Evolutionary conservation across 2,888 invertebrate species (phyloP).

Genomic region (Acanthococcus lagerstroemiae): DNA sequence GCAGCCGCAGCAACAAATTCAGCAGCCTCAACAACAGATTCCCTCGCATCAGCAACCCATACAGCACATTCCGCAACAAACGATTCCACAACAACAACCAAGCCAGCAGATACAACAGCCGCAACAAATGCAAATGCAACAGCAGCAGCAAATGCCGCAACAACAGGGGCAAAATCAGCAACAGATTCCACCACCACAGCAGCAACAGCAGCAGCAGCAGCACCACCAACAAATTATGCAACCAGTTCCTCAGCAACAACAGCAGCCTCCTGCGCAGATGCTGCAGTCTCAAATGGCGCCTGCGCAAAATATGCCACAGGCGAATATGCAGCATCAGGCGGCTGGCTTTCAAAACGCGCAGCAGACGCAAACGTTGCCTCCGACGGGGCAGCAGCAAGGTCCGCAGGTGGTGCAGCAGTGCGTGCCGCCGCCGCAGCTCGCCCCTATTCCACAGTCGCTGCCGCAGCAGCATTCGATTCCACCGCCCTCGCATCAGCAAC

Average conservation of each 20-base stretch:
- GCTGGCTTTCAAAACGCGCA: background rate
- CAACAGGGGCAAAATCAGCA: slow-evolving; percentile 33
- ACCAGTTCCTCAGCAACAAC: slow-evolving; percentile 46
- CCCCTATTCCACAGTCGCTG: slow-evolving; percentile 45
- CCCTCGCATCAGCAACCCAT: slow-evolving; percentile 42
- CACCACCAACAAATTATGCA: slow-evolving; percentile 43
- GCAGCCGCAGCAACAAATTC: slow-evolving; percentile 35
- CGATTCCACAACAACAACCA: slow-evolving; percentile 28
- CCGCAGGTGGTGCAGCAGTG: background rate
- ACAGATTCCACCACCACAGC: slow-evolving; percentile 33
- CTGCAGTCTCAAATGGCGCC: slow-evolving; percentile 35
- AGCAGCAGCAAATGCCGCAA: slow-evolving; percentile 28
- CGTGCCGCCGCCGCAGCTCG: slow-evolving; percentile 39
- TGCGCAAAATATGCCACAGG: slow-evolving; percentile 26
- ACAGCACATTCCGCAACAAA: slow-evolving; percentile 46
- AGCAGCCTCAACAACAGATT: slow-evolving; percentile 34
- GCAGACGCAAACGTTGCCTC: background rate
- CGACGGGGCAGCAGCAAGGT: background rate
- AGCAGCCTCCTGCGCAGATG: slow-evolving; percentile 34
- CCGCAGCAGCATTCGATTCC: slow-evolving; percentile 37
- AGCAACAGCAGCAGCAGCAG: slow-evolving; percentile 44
- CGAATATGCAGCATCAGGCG: background rate
- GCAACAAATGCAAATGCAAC: slow-evolving; percentile 40
- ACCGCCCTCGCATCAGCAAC: background rate
- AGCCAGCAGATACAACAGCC: slow-evolving; percentile 41